Base-by-base conservation (phyloP, 2,113 vertebrate species). In the Zingel zingel region DNA sequence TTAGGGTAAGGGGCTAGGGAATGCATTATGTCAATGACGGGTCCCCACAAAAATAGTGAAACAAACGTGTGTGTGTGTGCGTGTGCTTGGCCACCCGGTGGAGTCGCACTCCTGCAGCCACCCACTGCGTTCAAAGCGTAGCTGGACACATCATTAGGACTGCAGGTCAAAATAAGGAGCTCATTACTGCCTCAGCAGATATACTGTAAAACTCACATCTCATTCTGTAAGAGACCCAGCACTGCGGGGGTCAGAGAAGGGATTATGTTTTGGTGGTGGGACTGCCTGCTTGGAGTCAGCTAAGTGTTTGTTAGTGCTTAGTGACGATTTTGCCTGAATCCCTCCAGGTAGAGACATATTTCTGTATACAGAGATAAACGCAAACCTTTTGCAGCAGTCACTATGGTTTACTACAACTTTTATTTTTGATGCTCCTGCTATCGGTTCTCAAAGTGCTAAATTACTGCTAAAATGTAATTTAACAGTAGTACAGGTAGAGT, bases 161-260 rank as follows among this genome's bases (percentile, higher is more conserved):
- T 23, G 63, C 73, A 62, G 84, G 87, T 89, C 74, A 87, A 62
- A 43, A n/a, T 39, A 47, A 36, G 48, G 48, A 83, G 75, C 87
- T 88, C 77, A 56, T 83, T 87, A 88, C 53, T n/a, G 76, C 43
- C 62, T 84, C 68, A 56, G 72, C 64, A 72, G 63, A 82, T 33
- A 65, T 19, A 6, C 27, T 10, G 27, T 67, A 76, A 69, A 71
- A 74, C 57, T 71, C 47, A 30, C 47, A 36, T 47, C 0, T 51
- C 54, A n/a, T 67, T 70, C 50, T 27, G 69, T 67, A 8, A 8
- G 12, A n/a, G 6, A 50, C 63, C 57, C 33, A 15, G 43, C 62
- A 14, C 54, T 25, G 36, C 25, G 2, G 39, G 54, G 64, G 57
- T 33, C 58, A n/a, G 19, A 74, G 1, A 23, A n/a, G 4, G 3